Evolutionary conservation across 2,797 vertebrate species (phyloP).

Genomic region (Melanotaenia trifasciata): DNA sequence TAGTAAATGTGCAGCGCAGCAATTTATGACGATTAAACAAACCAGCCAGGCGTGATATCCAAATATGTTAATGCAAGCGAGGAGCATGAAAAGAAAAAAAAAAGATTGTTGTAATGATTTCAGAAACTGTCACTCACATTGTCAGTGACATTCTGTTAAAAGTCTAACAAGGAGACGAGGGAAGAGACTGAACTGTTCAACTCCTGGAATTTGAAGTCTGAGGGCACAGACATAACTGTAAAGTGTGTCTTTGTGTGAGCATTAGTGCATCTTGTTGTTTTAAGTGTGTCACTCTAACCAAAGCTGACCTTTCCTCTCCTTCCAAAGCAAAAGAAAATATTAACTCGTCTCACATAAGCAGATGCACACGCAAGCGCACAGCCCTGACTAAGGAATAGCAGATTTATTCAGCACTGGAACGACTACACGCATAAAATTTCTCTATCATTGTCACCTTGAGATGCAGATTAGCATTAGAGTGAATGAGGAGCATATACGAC

Average conservation of each 20-base stretch:
- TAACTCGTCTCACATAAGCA: background rate
- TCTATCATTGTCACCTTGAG: slow-evolving; percentile 64
- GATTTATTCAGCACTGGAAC: slow-evolving; percentile 28
- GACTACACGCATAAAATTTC: slow-evolving; percentile 31
- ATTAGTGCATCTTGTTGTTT: slow-evolving; percentile 1
- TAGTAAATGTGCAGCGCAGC: slow-evolving; percentile 38
- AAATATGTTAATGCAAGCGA: slow-evolving; percentile 55
- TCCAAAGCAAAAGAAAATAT: background rate
- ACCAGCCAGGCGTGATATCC: slow-evolving; percentile 52
- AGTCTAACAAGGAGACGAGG: background rate
- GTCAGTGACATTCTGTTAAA: slow-evolving; percentile 57
- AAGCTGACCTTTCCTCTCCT: background rate
- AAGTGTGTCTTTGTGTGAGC: background rate
- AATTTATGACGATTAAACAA: slow-evolving; percentile 55
- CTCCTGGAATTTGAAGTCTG: slow-evolving; percentile 34
- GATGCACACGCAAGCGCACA: background rate
- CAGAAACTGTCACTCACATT: slow-evolving; percentile 54
- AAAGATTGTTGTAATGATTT: slow-evolving; percentile 57
- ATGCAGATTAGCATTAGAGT: slow-evolving; percentile 64
- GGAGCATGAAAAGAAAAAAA: slow-evolving; percentile 26
- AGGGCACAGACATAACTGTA: slow-evolving; percentile 3
- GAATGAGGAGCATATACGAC: slow-evolving; percentile 51
- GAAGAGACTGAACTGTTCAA: slow-evolving; percentile 50
- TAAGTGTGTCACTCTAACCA: background rate
- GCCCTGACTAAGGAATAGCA: slow-evolving; percentile 9